Evolutionary conservation across 64 coral and sea anemone genomes (phyloP), one percentile per base, ranked within the genome.

Genomic region (Montipora foliosa): DNA sequence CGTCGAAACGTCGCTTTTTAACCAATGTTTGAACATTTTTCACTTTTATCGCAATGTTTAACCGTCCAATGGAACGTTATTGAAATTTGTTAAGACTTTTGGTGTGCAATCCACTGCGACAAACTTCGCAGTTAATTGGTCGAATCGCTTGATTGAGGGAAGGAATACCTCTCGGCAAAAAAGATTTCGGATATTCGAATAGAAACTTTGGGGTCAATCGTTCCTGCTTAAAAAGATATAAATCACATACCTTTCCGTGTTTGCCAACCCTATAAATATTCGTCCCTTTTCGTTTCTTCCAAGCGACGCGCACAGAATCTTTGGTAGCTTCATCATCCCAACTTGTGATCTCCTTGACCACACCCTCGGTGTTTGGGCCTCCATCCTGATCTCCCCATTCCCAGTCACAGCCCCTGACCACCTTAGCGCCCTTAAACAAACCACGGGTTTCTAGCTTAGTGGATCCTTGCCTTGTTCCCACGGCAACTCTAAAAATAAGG

Each of bases 241-340:
- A 37, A 37, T 37, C 37, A 77, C 49, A 45, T 79, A 96, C 95
- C 81, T 96, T 96, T n/a, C 95, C 95, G 25, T 78, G 4, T 79
- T 68, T 77, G 10, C 95, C 95, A 84, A 84, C 55, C 86, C 95
- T 92, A 48, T 93, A 96, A 51, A 90, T 78, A 52, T 90, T 80
- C 3, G 46, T 24, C 5, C 24, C 57, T 14, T 58, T 44, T 48
- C 75, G 60, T 5, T 74, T 51, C 12, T 79, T 92, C 95, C 95
- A 96, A 9, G 55, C 48, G 4, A 95, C 90, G 2, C 74, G 58
- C 1, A 88, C 94, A 74, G 75, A 83, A 5, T 87, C 78, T 74
- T 91, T 91, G 3, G 13, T 49, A 0, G 47, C 15, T 24, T 79
- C 90, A 10, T 20, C 49, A 24, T 70, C 85, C 90, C 86, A 96